Percentiles rank a stretch among this genome's conserved stretches.
phyloP scores from a whole-genome alignment of 2,797 vertebrate genomes.

The Argyrosomus regius region DNA sequence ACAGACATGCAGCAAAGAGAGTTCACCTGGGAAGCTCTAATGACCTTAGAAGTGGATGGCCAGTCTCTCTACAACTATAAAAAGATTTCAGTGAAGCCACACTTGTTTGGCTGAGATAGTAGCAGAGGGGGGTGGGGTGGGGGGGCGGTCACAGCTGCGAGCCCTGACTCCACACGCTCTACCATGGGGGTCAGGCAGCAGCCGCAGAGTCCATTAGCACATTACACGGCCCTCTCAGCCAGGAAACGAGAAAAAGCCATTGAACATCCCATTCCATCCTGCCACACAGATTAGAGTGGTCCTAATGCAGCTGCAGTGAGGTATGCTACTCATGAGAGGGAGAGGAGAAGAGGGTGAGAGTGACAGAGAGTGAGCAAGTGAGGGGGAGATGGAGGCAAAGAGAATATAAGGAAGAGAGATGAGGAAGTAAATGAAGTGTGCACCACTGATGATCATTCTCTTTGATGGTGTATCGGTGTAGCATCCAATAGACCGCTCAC shows the following conservation, averaged over 20 bases:
- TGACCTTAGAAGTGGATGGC: conserved; percentile 51
- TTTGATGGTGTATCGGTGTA: conserved; percentile 65
- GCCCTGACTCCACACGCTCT: conserved; percentile 43
- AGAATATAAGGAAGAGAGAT: conserved; percentile 62
- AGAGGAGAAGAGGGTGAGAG: conserved; percentile 32
- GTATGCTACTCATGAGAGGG: conserved; percentile 50
- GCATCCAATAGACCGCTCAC: conserved; percentile 46
- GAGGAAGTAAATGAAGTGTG: conserved; percentile 73
- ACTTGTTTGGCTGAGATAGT: conserved; percentile 60
- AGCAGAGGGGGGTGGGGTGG: not conserved
- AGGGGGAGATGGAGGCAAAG: conserved; percentile 38
- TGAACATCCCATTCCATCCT: conserved; percentile 71
- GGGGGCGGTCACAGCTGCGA: conserved; percentile 45
- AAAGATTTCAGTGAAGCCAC: conserved; percentile 61
- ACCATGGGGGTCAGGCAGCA: conserved; percentile 68
- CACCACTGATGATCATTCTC: conserved; percentile 66
- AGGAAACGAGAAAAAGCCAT: conserved; percentile 75
- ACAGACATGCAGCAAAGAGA: conserved; percentile 22
- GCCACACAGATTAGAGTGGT: conserved; percentile 71
- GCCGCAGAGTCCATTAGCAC: conserved; percentile 82
- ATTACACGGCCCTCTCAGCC: conserved; percentile 74
- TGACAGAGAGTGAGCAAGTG: conserved; percentile 12
- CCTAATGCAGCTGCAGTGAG: conserved; percentile 71
- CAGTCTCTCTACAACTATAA: conserved; percentile 61
- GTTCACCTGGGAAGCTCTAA: conserved; percentile 49